phyloP scores from a whole-genome alignment of 1,140 invertebrate species.

The Lordiphosa collinella region DNA sequence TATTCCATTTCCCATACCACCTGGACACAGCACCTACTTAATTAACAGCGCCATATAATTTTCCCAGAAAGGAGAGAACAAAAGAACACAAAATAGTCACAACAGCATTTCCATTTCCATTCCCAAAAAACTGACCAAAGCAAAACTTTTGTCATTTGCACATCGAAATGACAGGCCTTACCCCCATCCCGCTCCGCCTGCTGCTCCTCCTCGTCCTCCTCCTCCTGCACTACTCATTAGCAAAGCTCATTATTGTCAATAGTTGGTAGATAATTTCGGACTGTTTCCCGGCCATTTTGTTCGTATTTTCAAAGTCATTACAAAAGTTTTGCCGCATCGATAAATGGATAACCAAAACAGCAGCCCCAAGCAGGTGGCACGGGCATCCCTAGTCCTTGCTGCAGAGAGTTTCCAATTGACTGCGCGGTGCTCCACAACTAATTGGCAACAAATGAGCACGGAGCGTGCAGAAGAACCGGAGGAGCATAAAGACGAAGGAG shows the following conservation, averaged over 20 bases:
- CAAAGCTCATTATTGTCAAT: slow-evolving; percentile 76
- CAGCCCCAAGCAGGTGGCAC: slow-evolving; percentile 16
- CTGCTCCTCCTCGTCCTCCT: neutral
- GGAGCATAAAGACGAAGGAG: slow-evolving; percentile 1
- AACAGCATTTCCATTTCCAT: slow-evolving; percentile 29
- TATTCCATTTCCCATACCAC: slow-evolving; percentile 11
- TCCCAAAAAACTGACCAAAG: slow-evolving; percentile 14
- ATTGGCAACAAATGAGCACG: slow-evolving; percentile 76
- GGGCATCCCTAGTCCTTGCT: slow-evolving; percentile 18
- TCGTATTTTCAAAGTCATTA: slow-evolving; percentile 77
- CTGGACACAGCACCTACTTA: slow-evolving; percentile 19
- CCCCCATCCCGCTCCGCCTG: neutral
- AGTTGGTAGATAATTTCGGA: slow-evolving; percentile 57
- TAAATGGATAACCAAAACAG: slow-evolving; percentile 77
- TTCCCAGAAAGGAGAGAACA: neutral
- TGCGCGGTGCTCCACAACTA: slow-evolving; percentile 73
- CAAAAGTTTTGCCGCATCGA: slow-evolving; percentile 72
- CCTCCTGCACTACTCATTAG: slow-evolving; percentile 61
- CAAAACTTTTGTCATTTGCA: slow-evolving; percentile 71
- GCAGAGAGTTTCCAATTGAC: slow-evolving; percentile 70
- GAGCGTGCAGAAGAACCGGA: slow-evolving; percentile 24
- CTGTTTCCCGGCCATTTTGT: slow-evolving; percentile 38
- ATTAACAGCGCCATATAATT: slow-evolving; percentile 40
- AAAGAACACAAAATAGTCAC: neutral
- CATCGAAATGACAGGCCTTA: slow-evolving; percentile 19